phyloP scores from a whole-genome alignment of 2,797 vertebrate species.

The Tauraco hartlaubi region DNA sequence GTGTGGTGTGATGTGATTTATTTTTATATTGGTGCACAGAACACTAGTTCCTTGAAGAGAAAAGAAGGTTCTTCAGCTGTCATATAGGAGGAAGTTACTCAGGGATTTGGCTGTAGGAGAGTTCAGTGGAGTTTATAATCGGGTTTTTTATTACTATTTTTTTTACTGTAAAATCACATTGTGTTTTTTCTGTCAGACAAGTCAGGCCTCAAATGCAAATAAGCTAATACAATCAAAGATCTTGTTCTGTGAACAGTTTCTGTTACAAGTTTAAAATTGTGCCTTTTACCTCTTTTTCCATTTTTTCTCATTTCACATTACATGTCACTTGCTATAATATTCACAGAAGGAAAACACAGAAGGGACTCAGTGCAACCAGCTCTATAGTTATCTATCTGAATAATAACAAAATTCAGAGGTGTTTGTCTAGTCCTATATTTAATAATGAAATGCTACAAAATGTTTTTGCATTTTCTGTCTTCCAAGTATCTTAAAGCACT shows the following conservation, averaged over 20 bases:
- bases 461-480: background rate
- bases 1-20: background rate
- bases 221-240: background rate
- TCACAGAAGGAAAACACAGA: conserved; percentile 50
- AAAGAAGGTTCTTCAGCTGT: background rate
- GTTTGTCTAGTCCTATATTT: conserved; percentile 58
- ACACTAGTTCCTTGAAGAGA: background rate
- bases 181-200: background rate
- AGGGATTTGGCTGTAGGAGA: background rate
- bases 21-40: background rate
- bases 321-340: conserved; percentile 40
- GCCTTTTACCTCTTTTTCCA: background rate
- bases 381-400: conserved; percentile 66
- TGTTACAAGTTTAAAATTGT: background rate
- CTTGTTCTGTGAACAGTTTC: conserved; percentile 1
- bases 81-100: background rate
- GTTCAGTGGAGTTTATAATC: background rate
- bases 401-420: conserved; percentile 42
- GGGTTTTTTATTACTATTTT: background rate
- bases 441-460: conserved; percentile 6
- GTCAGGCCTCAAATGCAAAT: background rate
- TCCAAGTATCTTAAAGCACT: background rate
- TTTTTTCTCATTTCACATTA: background rate
- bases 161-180: background rate
- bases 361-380: conserved; percentile 13